phyloP scores from a whole-genome alignment of 1,140 invertebrate genomes.

The Lasaia peninsularis region DNA sequence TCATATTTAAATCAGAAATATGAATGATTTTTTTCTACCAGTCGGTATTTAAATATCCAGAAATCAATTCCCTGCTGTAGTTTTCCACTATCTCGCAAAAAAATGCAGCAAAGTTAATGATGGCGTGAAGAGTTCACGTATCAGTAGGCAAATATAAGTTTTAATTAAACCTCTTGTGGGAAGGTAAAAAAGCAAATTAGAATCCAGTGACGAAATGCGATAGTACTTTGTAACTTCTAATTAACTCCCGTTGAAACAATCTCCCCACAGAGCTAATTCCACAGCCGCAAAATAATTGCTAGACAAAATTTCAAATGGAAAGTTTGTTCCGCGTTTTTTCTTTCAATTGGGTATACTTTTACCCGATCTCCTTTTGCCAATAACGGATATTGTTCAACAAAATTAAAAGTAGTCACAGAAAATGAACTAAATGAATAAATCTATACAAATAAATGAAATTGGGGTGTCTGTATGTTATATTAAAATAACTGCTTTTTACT shows the following conservation, averaged over 20 bases:
- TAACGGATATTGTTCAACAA: too few species aligned
- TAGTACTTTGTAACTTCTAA: constrained; percentile 40
- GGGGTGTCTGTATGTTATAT: too few species aligned
- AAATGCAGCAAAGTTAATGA: not conserved
- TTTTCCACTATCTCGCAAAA: too few species aligned
- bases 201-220: constrained; percentile 26
- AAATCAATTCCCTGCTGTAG: too few species aligned
- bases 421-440: too few species aligned
- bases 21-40: too few species aligned
- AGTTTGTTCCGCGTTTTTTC: constrained; percentile 1
- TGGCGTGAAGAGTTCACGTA: constrained; percentile 12
- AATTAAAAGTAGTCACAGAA: too few species aligned
- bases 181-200: constrained; percentile 22
- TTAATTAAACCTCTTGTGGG: constrained; percentile 19
- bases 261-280: constrained; percentile 11
- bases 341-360: not conserved
- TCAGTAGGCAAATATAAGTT: constrained; percentile 16
- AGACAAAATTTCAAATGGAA: constrained; percentile 15
- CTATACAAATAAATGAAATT: too few species aligned
- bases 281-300: constrained; percentile 16
- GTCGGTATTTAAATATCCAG: too few species aligned
- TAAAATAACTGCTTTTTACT: too few species aligned
- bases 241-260: constrained; percentile 37
- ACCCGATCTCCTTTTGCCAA: not conserved
- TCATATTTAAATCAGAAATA: too few species aligned